Evolutionary conservation across 1,140 invertebrate species (phyloP).

Genomic region (Ostrea edulis): DNA sequence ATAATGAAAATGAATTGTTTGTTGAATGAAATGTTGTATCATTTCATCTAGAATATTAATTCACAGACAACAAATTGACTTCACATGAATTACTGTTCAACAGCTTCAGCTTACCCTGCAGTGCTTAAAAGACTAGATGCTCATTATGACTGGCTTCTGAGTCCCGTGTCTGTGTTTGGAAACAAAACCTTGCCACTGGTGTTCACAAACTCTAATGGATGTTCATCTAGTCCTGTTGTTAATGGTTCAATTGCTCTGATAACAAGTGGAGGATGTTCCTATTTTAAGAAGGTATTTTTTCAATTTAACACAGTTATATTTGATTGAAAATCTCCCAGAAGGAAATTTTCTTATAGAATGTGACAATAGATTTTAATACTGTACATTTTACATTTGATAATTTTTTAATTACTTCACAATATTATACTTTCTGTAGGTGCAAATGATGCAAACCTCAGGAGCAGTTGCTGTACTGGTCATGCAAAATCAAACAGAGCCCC

Average conservation of each 20-base stretch:
- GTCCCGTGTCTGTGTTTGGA: conserved; percentile 54
- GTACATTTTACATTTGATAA: no score
- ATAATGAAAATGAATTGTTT: no score
- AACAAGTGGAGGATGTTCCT: conserved; percentile 56
- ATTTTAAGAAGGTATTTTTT: conserved; percentile 62
- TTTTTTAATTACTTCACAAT: no score
- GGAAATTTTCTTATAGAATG: no score
- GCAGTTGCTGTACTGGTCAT: background rate
- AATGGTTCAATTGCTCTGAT: conserved; percentile 63
- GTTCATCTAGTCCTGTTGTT: conserved; percentile 38
- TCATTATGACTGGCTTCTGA: conserved; percentile 69
- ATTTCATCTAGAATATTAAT: no score
- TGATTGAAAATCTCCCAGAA: no score
- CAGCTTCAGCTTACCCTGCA: conserved; percentile 51
- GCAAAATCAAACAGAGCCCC: conserved; percentile 6
- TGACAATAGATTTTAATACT: no score
- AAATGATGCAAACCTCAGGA: background rate
- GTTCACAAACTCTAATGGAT: conserved; percentile 57
- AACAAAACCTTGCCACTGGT: conserved; percentile 56
- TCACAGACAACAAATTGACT: no score
- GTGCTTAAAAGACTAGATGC: conserved; percentile 66
- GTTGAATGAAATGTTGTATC: no score
- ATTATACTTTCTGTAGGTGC: background rate
- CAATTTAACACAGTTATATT: no score
- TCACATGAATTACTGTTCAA: background rate